phyloP scores from a whole-genome alignment of 2,797 vertebrate genomes.

The Gymnothorax javanicus region DNA sequence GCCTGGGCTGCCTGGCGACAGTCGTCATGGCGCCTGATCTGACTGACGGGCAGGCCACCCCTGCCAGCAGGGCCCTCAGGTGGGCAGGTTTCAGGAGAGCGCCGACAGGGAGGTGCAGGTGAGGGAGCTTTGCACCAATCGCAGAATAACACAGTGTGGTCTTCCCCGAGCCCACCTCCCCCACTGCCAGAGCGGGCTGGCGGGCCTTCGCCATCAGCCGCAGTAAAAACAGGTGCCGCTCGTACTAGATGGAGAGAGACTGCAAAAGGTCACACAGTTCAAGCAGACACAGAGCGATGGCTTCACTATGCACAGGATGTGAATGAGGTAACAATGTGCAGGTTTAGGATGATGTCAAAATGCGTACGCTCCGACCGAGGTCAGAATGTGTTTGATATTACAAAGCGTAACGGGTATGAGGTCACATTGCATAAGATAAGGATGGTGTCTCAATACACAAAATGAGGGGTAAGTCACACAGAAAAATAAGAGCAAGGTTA shows the following conservation, averaged over 20 bases:
- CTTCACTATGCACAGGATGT: neutral
- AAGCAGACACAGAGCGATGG: neutral
- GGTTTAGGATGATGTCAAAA: neutral
- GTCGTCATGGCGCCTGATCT: constrained; percentile 10
- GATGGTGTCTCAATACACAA: neutral
- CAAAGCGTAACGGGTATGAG: neutral
- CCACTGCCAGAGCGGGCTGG: constrained; percentile 76
- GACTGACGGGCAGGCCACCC: constrained; percentile 37
- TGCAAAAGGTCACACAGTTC: neutral
- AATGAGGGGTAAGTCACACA: neutral
- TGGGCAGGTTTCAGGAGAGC: constrained; percentile 61
- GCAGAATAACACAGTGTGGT: constrained; percentile 71
- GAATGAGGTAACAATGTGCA: neutral
- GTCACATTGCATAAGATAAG: neutral
- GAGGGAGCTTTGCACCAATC: constrained; percentile 62
- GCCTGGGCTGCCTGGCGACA: constrained; percentile 33
- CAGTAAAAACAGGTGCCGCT: constrained; percentile 68
- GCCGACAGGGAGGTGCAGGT: constrained; percentile 59
- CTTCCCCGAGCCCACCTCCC: constrained; percentile 79
- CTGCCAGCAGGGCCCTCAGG: constrained; percentile 65
- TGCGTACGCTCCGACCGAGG: neutral
- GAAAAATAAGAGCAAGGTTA: no score
- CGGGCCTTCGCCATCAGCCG: constrained; percentile 70
- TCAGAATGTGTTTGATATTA: neutral
- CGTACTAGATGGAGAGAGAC: constrained; percentile 58